These are phyloP conservation scores for Pseudopipra pipra DNA, from an alignment of 2,113 vertebrate species.

Conservation along the genomic window DNA sequence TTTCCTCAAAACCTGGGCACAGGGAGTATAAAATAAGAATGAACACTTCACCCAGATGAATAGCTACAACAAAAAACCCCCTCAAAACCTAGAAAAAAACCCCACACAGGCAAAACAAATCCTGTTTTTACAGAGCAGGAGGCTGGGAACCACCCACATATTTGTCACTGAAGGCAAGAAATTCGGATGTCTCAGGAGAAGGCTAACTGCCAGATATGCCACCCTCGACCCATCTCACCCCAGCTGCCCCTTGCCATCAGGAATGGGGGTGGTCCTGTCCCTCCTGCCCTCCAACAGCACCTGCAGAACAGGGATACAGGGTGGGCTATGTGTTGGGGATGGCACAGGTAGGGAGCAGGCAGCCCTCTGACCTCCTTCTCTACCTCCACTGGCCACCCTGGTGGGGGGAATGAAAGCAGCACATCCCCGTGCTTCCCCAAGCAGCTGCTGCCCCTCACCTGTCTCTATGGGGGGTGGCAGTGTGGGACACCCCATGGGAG, in stretches of 20 bases:
- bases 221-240: neutral
- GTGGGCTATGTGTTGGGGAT: neutral
- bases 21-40: neutral
- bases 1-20: neutral
- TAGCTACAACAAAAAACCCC: neutral
- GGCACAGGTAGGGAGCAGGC: neutral
- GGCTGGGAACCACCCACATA: slow-evolving; percentile 17
- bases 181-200: neutral
- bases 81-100: neutral
- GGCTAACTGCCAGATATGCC: neutral
- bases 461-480: accelerated
- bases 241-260: neutral
- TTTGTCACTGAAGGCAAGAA: slow-evolving; percentile 30
- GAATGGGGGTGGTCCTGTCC: neutral
- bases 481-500: neutral
- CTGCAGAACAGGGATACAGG: neutral
- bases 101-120: neutral
- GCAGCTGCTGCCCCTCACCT: neutral
- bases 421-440: accelerated
- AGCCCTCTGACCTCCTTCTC: neutral
- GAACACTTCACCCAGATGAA: neutral
- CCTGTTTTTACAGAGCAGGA: neutral
- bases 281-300: accelerated
- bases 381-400: neutral
- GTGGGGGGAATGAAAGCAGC: accelerated